Base-by-base conservation (phyloP, 2,888 invertebrate species). In the Campoletis raptor region DNA sequence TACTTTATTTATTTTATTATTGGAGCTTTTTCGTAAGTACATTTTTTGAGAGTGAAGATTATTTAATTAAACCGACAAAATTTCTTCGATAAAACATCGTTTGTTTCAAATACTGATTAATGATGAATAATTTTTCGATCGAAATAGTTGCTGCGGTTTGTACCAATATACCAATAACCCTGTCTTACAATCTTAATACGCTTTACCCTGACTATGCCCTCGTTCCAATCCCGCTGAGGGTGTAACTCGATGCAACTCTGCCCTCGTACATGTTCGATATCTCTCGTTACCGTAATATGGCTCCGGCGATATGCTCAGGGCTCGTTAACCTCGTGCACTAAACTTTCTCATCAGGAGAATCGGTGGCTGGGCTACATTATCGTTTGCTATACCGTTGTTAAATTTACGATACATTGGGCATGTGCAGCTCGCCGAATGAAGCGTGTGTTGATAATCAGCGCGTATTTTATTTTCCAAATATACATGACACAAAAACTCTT, bases 271-370 rank as follows among this genome's bases (percentile, higher is more conserved):
- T 89, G 92, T 90, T 93, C 93, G 91, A 92, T 93, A 92, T 92
- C 92, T 92, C 94, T 93, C 93, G 93, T 94, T 93, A 92, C 91
- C 90, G 92, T 93, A 93, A 94, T 93, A 30, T 21, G 40, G 72
- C 72, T 54, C 52, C 48, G 40, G 78, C 81, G 81, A 85, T 89
- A 86, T 81, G 52, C 73, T 54, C 89, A 86, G 82, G 89, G 87
- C 93, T 94, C 93, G 94, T 94, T 94, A 94, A 93, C 92, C 90
- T 87, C 87, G 54, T 85, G 86, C 88, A 86, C 86, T 74, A 83
- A 69, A 85, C 84, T 88, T 80, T 85, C 86, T 79, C 48, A 79
- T 87, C 81, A 30, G 74, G 81, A 57, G 79, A 77, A 81, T 24
- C 73, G 48, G 24, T n/a, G 54, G 67, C 36, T 52, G 67, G 64